Percentiles rank a stretch among this genome's conserved stretches.
These are phyloP conservation scores for Microcebus griseorufus DNA, from an alignment of 2,113 vertebrate genomes.

Conservation along the genomic window DNA sequence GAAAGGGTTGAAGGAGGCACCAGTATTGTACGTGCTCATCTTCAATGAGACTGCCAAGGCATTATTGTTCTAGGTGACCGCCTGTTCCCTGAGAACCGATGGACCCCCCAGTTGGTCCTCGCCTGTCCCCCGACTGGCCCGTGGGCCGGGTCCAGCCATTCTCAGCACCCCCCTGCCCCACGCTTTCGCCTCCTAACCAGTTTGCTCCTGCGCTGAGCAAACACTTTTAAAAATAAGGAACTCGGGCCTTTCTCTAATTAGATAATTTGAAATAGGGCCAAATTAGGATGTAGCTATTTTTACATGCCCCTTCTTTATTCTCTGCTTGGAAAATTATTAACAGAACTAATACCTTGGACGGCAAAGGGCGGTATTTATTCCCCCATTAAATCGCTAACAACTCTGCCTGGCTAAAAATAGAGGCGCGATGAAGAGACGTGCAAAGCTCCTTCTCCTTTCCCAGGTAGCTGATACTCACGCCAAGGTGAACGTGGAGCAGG, in stretches of 20 bases:
- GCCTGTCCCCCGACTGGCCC: not conserved
- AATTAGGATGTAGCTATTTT: slow-evolving; percentile 32
- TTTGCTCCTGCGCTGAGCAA: not conserved
- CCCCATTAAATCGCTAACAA: slow-evolving; percentile 21
- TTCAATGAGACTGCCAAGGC: not conserved
- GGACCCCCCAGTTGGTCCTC: not conserved
- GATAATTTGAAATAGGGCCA: slow-evolving; percentile 5
- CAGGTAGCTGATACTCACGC: not conserved
- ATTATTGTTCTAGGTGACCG: rapidly evolving
- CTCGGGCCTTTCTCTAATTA: slow-evolving; percentile 46
- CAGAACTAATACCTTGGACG: not conserved
- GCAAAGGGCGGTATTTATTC: slow-evolving; percentile 21
- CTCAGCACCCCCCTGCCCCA: rapidly evolving
- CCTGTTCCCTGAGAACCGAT: not conserved
- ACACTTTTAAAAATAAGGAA: slow-evolving; percentile 46
- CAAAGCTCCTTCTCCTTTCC: not conserved
- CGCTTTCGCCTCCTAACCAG: not conserved
- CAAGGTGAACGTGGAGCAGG: rapidly evolving
- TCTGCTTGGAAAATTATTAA: slow-evolving; percentile 40
- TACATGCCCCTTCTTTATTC: not conserved
- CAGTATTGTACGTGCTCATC: not conserved
- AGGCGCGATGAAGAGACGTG: not conserved
- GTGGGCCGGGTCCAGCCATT: too few species aligned
- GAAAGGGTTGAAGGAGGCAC: not conserved
- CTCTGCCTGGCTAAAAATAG: slow-evolving; percentile 26